Conservation (phyloP, 2,888 invertebrate genomes). For the Tanytarsus gracilentus region DNA sequence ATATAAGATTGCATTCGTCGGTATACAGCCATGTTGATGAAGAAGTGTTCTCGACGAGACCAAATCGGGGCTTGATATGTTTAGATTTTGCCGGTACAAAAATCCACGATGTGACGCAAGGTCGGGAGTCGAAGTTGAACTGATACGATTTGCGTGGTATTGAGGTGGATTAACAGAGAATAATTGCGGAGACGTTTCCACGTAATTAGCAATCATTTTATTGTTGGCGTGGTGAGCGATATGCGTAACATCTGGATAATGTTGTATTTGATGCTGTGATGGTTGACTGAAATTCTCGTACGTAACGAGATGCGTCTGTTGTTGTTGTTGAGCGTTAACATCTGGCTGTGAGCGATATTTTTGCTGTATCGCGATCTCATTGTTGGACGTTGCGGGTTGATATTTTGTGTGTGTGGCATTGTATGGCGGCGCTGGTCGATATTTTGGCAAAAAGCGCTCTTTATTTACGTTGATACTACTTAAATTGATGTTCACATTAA, state of each 20-base stretch:
- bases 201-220: slow-evolving; percentile 6
- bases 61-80: slow-evolving; percentile 64
- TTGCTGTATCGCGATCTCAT: slow-evolving; percentile 79
- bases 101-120: slow-evolving; percentile 54
- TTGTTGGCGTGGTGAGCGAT: slow-evolving; percentile 36
- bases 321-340: slow-evolving; percentile 48
- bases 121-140: slow-evolving; percentile 77
- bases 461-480: slow-evolving; percentile 34
- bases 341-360: slow-evolving; percentile 75
- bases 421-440: slow-evolving; percentile 69
- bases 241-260: slow-evolving; percentile 61
- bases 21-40: slow-evolving; percentile 16
- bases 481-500: slow-evolving; percentile 37
- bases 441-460: slow-evolving; percentile 63
- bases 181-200: slow-evolving; percentile 33
- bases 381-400: slow-evolving; percentile 48
- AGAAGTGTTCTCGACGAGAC: slow-evolving; percentile 62
- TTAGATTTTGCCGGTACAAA: slow-evolving; percentile 45
- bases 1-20: slow-evolving; percentile 20
- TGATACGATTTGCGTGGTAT: slow-evolving; percentile 58
- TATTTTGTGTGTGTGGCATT: too few species aligned
- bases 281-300: slow-evolving; percentile 31
- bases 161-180: slow-evolving; percentile 64
- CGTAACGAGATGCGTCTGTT: slow-evolving; percentile 40
- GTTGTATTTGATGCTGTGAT: slow-evolving; percentile 32